These are phyloP conservation scores for Glaucomys volans DNA, from an alignment of 2,113 vertebrate species.

Conservation along the genomic window DNA sequence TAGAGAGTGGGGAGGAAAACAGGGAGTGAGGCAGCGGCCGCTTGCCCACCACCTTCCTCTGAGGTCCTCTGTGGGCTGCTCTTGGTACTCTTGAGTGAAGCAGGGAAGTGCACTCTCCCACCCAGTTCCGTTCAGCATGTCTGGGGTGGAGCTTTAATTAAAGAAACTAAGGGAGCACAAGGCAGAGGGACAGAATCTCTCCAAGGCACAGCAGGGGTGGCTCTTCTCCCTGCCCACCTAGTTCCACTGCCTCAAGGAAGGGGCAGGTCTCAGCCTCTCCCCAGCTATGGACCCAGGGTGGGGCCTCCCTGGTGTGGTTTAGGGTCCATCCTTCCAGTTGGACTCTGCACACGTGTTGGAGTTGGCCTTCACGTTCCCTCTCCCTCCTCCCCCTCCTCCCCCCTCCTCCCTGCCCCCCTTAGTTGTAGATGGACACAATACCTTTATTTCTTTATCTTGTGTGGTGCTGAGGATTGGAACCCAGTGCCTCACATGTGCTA, in stretches of 20 bases:
- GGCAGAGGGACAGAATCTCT: background rate
- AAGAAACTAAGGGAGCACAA: background rate
- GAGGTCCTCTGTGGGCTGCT: background rate
- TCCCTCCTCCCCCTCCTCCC: too few species aligned
- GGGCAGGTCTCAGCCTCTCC: background rate
- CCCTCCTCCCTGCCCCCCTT: too few species aligned
- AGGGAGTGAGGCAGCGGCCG: background rate
- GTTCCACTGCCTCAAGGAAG: background rate
- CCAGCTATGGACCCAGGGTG: rapidly evolving
- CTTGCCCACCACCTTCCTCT: rapidly evolving
- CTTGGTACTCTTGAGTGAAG: background rate
- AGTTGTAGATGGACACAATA: too few species aligned
- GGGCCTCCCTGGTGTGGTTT: background rate
- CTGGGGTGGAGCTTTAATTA: background rate
- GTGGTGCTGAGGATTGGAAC: too few species aligned
- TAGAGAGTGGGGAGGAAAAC: background rate
- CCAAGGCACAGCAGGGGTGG: too few species aligned
- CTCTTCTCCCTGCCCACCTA: background rate
- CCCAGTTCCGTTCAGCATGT: background rate
- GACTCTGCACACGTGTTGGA: rapidly evolving
- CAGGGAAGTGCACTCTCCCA: background rate
- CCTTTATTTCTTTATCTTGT: too few species aligned
- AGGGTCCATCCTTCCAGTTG: too few species aligned
- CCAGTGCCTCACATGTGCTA: too few species aligned
- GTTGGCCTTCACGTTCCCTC: rapidly evolving